Percentiles rank a stretch among this genome's conserved stretches.
phyloP scores from a whole-genome alignment of 2,797 vertebrate genomes.

The Thalassophryne amazonica region DNA sequence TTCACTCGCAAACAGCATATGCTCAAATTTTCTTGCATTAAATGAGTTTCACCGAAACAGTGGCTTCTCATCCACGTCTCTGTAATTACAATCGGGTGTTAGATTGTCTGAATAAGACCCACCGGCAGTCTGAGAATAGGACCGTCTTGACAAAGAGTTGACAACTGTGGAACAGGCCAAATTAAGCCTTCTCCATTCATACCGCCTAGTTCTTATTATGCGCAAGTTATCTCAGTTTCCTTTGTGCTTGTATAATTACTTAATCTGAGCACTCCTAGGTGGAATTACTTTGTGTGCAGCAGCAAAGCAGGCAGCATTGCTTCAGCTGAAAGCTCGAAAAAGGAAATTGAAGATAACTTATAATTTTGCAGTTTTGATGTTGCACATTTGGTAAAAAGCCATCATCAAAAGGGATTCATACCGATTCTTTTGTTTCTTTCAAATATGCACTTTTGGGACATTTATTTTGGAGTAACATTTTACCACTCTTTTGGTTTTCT shows the following conservation, averaged over 20 bases:
- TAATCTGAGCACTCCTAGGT: conserved; percentile 67
- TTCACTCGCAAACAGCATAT: conserved; percentile 15
- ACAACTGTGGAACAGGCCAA: conserved; percentile 69
- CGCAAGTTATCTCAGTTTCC: conserved; percentile 62
- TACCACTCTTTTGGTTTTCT: conserved; percentile 13
- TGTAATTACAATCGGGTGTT: conserved; percentile 74
- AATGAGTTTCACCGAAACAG: conserved; percentile 43
- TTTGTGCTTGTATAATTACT: conserved; percentile 73
- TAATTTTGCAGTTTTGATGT: conserved; percentile 46
- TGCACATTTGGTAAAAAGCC: conserved; percentile 30
- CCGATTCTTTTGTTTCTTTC: conserved; percentile 17
- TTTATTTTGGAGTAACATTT: conserved; percentile 7
- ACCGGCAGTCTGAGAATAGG: conserved; percentile 52
- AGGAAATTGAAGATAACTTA: conserved; percentile 43
- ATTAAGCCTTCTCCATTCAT: conserved; percentile 70
- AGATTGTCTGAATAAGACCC: conserved; percentile 64
- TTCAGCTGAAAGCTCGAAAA: conserved; percentile 57
- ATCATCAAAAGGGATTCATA: conserved; percentile 25
- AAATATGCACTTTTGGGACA: conserved; percentile 12
- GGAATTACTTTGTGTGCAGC: conserved; percentile 61
- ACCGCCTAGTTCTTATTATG: conserved; percentile 66
- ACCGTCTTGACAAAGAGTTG: conserved; percentile 62
- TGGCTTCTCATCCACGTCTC: conserved; percentile 56
- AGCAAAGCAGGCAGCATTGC: conserved; percentile 42
- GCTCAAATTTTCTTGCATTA: conserved; percentile 39